Evolutionary conservation across 2,888 invertebrate genomes (phyloP).

Genomic region (Meteorus cinctellus): DNA sequence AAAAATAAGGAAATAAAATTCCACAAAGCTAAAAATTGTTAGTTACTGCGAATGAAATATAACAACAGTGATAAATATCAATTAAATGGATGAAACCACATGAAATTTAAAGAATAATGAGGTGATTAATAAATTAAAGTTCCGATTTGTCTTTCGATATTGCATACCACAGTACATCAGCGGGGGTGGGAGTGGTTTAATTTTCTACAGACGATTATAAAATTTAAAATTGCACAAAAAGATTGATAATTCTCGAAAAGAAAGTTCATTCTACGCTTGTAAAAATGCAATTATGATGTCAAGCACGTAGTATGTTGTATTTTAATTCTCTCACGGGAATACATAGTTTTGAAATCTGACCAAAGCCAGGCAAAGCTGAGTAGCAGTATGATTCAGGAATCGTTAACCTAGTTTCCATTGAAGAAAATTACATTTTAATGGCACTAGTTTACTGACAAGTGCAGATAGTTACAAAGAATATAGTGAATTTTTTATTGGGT

Average conservation of each 20-base stretch:
- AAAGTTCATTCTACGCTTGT: constrained; percentile 28
- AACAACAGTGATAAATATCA: too few species aligned
- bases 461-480: neutral
- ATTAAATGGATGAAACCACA: too few species aligned
- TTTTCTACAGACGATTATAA: too few species aligned
- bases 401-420: constrained; percentile 34
- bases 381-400: constrained; percentile 22
- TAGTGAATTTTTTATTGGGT: neutral
- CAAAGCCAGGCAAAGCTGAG: neutral
- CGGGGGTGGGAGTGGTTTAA: too few species aligned
- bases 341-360: constrained; percentile 25
- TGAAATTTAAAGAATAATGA: too few species aligned
- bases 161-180: too few species aligned
- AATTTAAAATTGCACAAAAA: neutral
- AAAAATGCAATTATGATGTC: constrained; percentile 34
- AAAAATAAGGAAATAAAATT: too few species aligned
- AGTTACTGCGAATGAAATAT: too few species aligned
- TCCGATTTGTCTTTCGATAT: too few species aligned
- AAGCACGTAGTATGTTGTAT: constrained; percentile 27
- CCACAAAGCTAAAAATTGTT: too few species aligned
- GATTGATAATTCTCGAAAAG: constrained; percentile 18
- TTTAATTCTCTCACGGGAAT: constrained; percentile 23
- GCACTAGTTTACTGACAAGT: neutral
- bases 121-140: too few species aligned
- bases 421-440: constrained; percentile 6